Base-by-base conservation (phyloP, 2,113 vertebrate species). In the Ardeotis arabs region DNA sequence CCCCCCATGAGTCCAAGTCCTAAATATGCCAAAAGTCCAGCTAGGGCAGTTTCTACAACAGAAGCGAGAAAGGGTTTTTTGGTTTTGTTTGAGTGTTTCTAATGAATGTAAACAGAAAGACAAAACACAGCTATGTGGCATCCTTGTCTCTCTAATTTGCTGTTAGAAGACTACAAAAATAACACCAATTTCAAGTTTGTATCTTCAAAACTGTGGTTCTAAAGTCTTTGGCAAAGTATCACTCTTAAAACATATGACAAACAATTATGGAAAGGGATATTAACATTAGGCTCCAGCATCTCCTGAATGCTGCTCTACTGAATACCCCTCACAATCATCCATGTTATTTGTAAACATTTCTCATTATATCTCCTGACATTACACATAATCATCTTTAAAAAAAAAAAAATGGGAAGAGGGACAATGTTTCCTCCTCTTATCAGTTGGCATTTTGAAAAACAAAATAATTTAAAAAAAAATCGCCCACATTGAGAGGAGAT, bases 391-490 rank as follows among this genome's bases (percentile, higher is more conserved):
- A 28, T 25, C 4, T 39, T 39, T 39, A 10, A 39, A 39, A 39
- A 39, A 39, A 39, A 39, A 39, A 39, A 39, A 39, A 10, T 39
- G 39, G 39, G 13, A 84, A 60, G 28, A 53, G 10, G 4, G n/a
- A 47, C 5, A 67, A n/a, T 12, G 3, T 37, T 62, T 69, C 29
- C 17, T 49, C 14, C 23, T 62, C 19, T 49, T 47, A 58, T 14
- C 12, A 85, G 6, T 2, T 45, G 2, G 1, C 6, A 58, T 59
- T 35, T 74, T 67, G 3, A 56, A 37, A 64, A 53, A 5, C 0
- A 70, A 67, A 77, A 52, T 1, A 44, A 53, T 53, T 53, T 25
- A 13, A 10, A 22, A 50, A 53, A 53, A 27, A 41, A 58, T 1
- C 5, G 2, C 14, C 14, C 21, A 68, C 6, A 41, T 1, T 52